A percentile compares a stretch with the other conserved stretches of the same genome.
Conservation (phyloP, 2,797 vertebrate species). For the Furcifer pardalis region DNA sequence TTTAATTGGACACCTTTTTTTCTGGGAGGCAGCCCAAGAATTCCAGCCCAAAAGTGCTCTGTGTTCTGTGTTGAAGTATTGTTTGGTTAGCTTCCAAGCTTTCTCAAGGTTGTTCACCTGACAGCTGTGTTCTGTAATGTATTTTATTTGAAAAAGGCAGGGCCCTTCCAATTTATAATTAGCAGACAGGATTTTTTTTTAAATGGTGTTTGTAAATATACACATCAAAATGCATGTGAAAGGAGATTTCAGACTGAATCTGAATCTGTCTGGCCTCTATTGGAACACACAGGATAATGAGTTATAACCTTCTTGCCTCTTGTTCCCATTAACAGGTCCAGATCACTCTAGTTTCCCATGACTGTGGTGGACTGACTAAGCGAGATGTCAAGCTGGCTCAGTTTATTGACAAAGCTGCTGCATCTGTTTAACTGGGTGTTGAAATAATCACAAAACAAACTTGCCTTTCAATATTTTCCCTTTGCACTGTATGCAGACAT, state of each 20-base stretch:
- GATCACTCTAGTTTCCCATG: constrained; percentile 92
- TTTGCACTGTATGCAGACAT: neutral
- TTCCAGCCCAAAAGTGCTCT: constrained; percentile 1
- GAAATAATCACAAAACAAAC: neutral
- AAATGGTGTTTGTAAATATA: constrained; percentile 24
- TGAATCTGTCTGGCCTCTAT: neutral
- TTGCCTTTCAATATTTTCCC: neutral
- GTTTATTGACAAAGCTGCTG: constrained; percentile 89
- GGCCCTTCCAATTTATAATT: constrained; percentile 20
- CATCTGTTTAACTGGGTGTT: constrained; percentile 58
- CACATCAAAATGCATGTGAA: constrained; percentile 29
- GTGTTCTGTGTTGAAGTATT: neutral
- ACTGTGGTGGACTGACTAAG: constrained; percentile 88
- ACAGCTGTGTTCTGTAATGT: neutral
- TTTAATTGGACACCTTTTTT: constrained; percentile 52
- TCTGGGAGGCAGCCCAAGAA: constrained; percentile 44
- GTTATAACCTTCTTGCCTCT: constrained; percentile 19
- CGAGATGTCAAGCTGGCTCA: constrained; percentile 91
- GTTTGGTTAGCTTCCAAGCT: constrained; percentile 31
- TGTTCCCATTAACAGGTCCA: constrained; percentile 84
- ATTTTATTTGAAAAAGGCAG: constrained; percentile 31
- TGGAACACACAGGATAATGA: constrained; percentile 9
- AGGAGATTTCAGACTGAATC: neutral
- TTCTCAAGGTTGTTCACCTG: constrained; percentile 39
- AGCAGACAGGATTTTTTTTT: neutral